Percentiles rank a stretch among this genome's conserved stretches.
Conservation (phyloP, 2,113 vertebrate species). For the Ellobius talpinus region DNA sequence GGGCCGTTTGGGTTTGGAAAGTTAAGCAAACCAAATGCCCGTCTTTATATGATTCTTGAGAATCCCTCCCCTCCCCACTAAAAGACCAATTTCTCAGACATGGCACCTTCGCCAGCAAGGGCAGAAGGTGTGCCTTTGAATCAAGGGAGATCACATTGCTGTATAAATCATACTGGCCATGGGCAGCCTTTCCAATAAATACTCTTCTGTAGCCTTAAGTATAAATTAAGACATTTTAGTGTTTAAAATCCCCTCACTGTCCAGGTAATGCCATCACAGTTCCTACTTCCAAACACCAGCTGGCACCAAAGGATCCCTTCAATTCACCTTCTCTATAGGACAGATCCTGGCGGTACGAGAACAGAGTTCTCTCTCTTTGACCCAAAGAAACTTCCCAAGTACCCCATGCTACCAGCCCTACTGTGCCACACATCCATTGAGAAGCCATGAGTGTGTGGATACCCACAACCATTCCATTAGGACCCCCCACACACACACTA, state of each 20-base stretch:
- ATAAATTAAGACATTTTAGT: slow-evolving; percentile 94
- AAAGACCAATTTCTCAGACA: slow-evolving; percentile 78
- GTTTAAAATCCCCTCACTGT: slow-evolving; percentile 87
- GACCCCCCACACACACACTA: slow-evolving; percentile 76
- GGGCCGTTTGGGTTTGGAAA: slow-evolving; percentile 71
- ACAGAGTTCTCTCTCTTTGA: slow-evolving; percentile 75
- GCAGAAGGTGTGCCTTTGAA: slow-evolving; percentile 59
- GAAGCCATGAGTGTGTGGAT: slow-evolving; percentile 80
- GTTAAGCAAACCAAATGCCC: slow-evolving; percentile 73
- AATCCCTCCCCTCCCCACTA: not conserved
- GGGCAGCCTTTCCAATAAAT: slow-evolving; percentile 92
- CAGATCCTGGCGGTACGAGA: slow-evolving; percentile 84
- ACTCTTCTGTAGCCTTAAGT: slow-evolving; percentile 91
- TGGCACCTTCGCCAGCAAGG: slow-evolving; percentile 80
- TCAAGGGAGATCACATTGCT: slow-evolving; percentile 86
- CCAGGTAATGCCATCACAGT: slow-evolving; percentile 84
- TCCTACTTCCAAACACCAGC: slow-evolving; percentile 85
- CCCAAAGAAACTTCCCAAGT: slow-evolving; percentile 82
- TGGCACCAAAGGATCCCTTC: slow-evolving; percentile 86
- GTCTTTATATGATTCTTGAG: not conserved
- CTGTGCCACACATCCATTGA: slow-evolving; percentile 87
- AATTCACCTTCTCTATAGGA: slow-evolving; percentile 83
- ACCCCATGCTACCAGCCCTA: slow-evolving; percentile 81
- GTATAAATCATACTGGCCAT: slow-evolving; percentile 92
- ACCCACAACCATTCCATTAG: slow-evolving; percentile 90